These are phyloP conservation scores for Chesias legatella DNA, from an alignment of 2,888 invertebrate species.

Conservation along the genomic window DNA sequence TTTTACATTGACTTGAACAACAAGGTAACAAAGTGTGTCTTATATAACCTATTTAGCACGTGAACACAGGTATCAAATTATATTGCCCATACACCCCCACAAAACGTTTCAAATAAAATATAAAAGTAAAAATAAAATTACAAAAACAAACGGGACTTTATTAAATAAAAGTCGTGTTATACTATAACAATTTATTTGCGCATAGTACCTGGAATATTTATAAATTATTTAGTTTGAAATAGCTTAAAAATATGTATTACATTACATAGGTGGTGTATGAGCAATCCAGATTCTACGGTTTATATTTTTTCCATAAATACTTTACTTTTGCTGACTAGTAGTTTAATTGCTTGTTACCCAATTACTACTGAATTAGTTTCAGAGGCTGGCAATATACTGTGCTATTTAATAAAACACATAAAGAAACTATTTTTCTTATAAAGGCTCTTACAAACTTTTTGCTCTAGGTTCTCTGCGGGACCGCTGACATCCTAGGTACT, in stretches of 20 bases:
- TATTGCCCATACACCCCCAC: conserved; percentile 80
- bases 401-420: no score
- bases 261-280: conserved; percentile 75
- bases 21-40: conserved; percentile 8
- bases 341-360: conserved; percentile 9
- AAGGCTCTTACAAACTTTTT: no score
- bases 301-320: conserved; percentile 1
- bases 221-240: conserved; percentile 26
- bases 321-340: conserved; percentile 10
- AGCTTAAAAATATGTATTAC: conserved; percentile 52
- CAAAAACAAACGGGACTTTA: conserved; percentile 63
- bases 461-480: no score
- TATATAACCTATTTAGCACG: conserved; percentile 13
- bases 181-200: conserved; percentile 67
- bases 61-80: conserved; percentile 26
- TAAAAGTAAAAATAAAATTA: conserved; percentile 54
- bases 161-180: conserved; percentile 71
- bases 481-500: no score
- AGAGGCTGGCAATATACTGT: conserved; percentile 13
- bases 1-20: conserved; percentile 22
- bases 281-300: conserved; percentile 57
- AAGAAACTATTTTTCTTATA: no score
- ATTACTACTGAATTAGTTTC: conserved; percentile 6
- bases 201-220: conserved; percentile 29
- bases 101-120: conserved; percentile 64